Evolutionary conservation across 37 sponge, comb jelly and placozoan species (phyloP), one percentile per base, ranked within the genome.

Genomic region (Tethya wilhelma): DNA sequence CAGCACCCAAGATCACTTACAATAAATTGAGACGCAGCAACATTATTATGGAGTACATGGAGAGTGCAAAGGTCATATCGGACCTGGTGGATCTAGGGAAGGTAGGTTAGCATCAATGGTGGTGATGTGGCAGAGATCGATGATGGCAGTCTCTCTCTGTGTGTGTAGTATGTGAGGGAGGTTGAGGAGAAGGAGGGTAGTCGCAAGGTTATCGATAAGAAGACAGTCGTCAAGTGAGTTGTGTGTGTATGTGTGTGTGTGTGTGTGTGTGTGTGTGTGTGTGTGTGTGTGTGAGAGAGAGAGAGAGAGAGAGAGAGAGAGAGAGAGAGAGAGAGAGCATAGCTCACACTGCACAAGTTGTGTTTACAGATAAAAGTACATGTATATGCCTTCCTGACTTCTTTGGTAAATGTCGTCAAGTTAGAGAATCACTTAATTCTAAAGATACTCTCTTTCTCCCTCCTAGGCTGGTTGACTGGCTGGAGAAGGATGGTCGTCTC

Each of bases 191-290:
- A 17, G 7, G 63, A 80, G 30, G 82, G 70, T 0, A 7, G 59
- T 2, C 23, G 34, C 2, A 2, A 31, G 7, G 22, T 46, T 7
- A 44, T 87, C 1, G 88, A 87, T 60, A 80, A 59, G 82, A 87
- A 87, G 63, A 81, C 88, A 3, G 49, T 81, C 31, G 6, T 32
- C 39, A 74, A 67, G 88, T 86, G 28, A 62, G 73, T 41, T n/a
- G 26, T 42, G 19, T 30, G 3, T 31, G 66, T 19, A 30, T 20
- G 5, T 34, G 6, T 11, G 36, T 65, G 44, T 30, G 69, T 11
- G 43, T 69, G 69, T 3, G 42, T 66, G 67, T 66, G 67, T n/a
- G n/a, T n/a, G n/a, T n/a, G n/a, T n/a, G n/a, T n/a, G n/a, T n/a
- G n/a, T n/a, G n/a, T n/a, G n/a, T n/a, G n/a, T n/a, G n/a, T n/a